Percentiles rank a stretch among this genome's conserved stretches.
These are phyloP conservation scores for Dryoscopus gambensis DNA, from an alignment of 2,113 vertebrate genomes.

Conservation along the genomic window DNA sequence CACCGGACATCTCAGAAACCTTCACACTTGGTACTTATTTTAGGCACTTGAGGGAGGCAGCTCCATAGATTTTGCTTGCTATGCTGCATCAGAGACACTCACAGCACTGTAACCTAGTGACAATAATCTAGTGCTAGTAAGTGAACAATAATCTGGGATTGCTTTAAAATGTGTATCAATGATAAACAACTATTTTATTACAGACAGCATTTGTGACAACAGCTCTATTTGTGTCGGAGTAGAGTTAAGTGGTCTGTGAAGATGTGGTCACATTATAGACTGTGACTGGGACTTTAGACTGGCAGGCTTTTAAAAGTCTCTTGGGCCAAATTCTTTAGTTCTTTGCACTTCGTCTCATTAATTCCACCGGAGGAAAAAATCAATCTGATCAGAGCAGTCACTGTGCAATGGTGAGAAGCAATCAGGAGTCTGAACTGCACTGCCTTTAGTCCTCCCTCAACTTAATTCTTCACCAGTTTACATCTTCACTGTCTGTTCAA, in stretches of 20 bases:
- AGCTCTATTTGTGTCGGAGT: neutral
- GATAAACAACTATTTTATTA: neutral
- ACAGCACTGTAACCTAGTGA: neutral
- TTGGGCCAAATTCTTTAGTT: neutral
- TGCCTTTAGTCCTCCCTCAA: neutral
- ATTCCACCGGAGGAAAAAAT: neutral
- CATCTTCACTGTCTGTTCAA: neutral
- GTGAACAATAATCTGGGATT: neutral
- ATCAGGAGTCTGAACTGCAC: neutral
- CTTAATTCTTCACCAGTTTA: neutral
- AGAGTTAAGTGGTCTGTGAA: neutral
- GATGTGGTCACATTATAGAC: neutral
- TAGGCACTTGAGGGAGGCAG: neutral
- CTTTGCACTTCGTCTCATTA: neutral
- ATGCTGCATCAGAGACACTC: neutral
- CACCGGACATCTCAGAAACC: neutral
- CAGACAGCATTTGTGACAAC: neutral
- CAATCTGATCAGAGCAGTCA: neutral
- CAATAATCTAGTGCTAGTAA: neutral
- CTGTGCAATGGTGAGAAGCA: neutral
- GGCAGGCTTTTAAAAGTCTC: neutral
- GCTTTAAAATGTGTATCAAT: neutral
- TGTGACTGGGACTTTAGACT: neutral
- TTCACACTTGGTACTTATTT: neutral
- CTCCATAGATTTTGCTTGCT: neutral